Percentiles rank a stretch among this genome's conserved stretches.
Conservation (phyloP, 2,797 vertebrate species). For the Takifugu ocellatus region DNA sequence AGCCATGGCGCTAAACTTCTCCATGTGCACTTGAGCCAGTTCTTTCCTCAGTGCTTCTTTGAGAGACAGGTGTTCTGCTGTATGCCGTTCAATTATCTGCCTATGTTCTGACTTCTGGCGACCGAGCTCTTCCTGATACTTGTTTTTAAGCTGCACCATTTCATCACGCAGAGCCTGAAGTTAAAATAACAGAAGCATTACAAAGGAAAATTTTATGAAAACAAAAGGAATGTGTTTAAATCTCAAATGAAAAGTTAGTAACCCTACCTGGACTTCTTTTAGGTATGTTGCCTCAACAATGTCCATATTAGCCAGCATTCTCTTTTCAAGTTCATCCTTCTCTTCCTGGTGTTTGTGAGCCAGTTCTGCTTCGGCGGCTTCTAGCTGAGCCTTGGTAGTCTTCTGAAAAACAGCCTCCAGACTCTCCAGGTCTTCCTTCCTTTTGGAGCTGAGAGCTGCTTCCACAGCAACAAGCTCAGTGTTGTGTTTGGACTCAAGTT, state of each 20-base stretch:
- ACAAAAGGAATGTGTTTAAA: neutral
- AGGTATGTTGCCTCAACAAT: slow-evolving; percentile 84
- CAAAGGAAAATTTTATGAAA: neutral
- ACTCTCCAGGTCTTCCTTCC: slow-evolving; percentile 64
- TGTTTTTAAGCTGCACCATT: slow-evolving; percentile 63
- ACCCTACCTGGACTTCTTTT: slow-evolving; percentile 81
- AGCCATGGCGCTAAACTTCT: slow-evolving; percentile 77
- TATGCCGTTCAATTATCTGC: slow-evolving; percentile 62
- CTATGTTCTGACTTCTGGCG: slow-evolving; percentile 42
- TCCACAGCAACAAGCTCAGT: slow-evolving; percentile 65
- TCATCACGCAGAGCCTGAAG: slow-evolving; percentile 76
- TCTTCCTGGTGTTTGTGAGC: slow-evolving; percentile 75
- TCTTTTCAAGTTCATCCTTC: slow-evolving; percentile 77
- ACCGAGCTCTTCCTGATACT: slow-evolving; percentile 50
- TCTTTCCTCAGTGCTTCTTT: slow-evolving; percentile 73
- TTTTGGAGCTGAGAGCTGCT: slow-evolving; percentile 67
- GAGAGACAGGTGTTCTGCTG: slow-evolving; percentile 66
- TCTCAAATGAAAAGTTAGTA: no score
- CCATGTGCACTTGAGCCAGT: slow-evolving; percentile 72
- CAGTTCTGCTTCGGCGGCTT: slow-evolving; percentile 73
- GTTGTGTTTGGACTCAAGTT: slow-evolving; percentile 63
- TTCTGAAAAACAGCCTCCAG: slow-evolving; percentile 68
- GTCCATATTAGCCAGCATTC: slow-evolving; percentile 84
- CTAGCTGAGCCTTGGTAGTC: slow-evolving; percentile 65
- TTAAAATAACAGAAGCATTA: neutral